Percentiles rank a stretch among this genome's conserved stretches.
Conservation (phyloP, 2,797 vertebrate genomes). For the Mareca penelope region DNA sequence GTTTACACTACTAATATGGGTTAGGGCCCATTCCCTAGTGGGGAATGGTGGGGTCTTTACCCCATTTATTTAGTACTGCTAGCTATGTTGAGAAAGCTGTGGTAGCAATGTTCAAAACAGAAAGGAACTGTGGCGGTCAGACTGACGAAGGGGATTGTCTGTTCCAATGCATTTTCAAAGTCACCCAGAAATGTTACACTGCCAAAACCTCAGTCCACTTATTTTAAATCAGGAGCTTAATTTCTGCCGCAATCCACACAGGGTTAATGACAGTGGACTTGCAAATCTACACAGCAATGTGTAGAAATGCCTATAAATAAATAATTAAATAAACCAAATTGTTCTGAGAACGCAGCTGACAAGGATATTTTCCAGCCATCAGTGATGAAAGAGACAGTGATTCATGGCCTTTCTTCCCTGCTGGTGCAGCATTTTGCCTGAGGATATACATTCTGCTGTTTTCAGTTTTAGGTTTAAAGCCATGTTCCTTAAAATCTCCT, state of each 20-base stretch:
- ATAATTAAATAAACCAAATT: background rate
- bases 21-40: background rate
- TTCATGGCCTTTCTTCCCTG: constrained; percentile 41
- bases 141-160: background rate
- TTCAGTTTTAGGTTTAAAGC: constrained; percentile 30
- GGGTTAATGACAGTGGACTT: constrained; percentile 7
- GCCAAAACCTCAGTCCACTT: background rate
- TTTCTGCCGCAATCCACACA: background rate
- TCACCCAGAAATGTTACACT: background rate
- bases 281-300: background rate
- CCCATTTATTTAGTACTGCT: background rate
- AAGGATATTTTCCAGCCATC: constrained; percentile 60
- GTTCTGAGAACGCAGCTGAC: constrained; percentile 48
- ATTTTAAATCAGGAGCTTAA: background rate
- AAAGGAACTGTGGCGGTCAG: background rate
- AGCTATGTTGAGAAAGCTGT: background rate
- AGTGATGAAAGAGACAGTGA: constrained; percentile 54
- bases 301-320: constrained; percentile 18
- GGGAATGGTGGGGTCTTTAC: background rate
- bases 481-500: background rate
- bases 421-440: constrained; percentile 47
- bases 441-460: constrained; percentile 25
- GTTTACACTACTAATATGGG: background rate
- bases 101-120: background rate
- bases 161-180: background rate